Conservation (phyloP, 2,797 vertebrate genomes). For the Ctenosaura bakeri region DNA sequence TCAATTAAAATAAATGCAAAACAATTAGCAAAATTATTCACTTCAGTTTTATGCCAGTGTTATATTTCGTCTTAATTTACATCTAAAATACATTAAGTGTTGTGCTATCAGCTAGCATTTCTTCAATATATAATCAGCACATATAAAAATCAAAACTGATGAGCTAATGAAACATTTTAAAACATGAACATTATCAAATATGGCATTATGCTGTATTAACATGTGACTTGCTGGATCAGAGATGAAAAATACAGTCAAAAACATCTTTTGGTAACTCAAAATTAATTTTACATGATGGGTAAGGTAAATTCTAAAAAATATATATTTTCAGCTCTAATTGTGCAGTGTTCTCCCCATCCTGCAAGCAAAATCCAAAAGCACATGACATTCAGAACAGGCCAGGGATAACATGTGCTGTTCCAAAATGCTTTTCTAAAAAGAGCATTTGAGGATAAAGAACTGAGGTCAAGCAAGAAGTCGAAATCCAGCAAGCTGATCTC, state of each 20-base stretch:
- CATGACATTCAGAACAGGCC: neutral
- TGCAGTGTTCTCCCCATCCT: no score
- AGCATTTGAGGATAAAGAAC: neutral
- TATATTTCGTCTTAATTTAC: neutral
- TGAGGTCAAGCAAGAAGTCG: neutral
- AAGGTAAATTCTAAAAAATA: neutral
- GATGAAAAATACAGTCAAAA: neutral
- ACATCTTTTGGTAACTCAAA: neutral
- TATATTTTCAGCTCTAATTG: neutral
- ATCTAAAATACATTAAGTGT: neutral
- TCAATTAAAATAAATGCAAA: neutral
- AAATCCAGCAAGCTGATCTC: neutral
- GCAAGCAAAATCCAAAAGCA: neutral
- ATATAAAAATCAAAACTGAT: neutral
- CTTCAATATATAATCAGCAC: neutral
- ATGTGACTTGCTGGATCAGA: neutral
- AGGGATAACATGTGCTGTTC: neutral
- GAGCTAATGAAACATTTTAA: neutral
- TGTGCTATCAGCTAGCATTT: neutral
- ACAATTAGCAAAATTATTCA: neutral
- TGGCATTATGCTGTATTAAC: neutral
- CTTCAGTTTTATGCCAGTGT: conserved; percentile 5
- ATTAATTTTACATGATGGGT: neutral
- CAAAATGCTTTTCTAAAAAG: neutral
- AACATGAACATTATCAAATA: neutral